A percentile compares a stretch with the other conserved stretches of the same genome.
Conservation (phyloP, 1,140 invertebrate species). For the Vollenhovia emeryi region DNA sequence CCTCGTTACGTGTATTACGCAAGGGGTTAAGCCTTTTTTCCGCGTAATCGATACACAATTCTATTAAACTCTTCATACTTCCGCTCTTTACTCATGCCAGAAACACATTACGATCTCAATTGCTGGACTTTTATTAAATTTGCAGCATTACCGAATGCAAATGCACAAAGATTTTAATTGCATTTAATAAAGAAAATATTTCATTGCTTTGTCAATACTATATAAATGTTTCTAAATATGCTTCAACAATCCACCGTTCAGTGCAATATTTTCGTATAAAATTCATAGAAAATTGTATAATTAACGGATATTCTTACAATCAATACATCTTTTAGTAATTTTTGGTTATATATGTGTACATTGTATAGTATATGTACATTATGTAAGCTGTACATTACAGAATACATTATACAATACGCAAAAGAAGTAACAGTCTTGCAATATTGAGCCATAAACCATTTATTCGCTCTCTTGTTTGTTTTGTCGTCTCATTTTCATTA, state of each 20-base stretch:
- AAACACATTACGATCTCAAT: background rate
- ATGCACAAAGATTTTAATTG: background rate
- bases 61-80: background rate
- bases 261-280: background rate
- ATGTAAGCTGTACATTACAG: too few relatives aligned
- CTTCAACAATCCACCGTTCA: background rate
- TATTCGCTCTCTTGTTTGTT: background rate
- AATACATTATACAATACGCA: background rate
- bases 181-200: background rate
- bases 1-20: conserved; percentile 61
- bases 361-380: too few relatives aligned
- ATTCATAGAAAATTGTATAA: background rate
- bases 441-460: background rate
- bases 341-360: background rate
- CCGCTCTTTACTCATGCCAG: background rate
- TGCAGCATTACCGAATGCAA: background rate
- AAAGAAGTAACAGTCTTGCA: background rate
- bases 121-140: background rate
- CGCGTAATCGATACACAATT: conserved; percentile 26
- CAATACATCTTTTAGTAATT: background rate
- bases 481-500: background rate
- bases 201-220: background rate
- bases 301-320: background rate
- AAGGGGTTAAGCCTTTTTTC: background rate
- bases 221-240: background rate